These are phyloP conservation scores for Keiferia lycopersicella DNA, from an alignment of 2,888 invertebrate genomes.

Conservation along the genomic window DNA sequence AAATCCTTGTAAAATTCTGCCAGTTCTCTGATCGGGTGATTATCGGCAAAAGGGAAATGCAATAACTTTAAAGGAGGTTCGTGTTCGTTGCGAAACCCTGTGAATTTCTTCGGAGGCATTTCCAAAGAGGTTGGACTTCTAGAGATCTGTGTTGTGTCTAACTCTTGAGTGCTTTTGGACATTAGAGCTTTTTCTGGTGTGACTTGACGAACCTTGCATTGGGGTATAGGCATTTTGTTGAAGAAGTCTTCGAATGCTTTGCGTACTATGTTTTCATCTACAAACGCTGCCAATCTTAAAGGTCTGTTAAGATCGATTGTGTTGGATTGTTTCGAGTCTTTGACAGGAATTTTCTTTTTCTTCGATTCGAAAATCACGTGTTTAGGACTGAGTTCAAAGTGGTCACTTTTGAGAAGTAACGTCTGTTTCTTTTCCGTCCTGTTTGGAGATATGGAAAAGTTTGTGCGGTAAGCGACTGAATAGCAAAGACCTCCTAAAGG, in stretches of 20 bases:
- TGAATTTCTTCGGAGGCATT: conserved; percentile 69
- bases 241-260: conserved; percentile 66
- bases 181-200: conserved; percentile 41
- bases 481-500: conserved; percentile 92
- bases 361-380: conserved; percentile 80
- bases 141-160: conserved; percentile 53
- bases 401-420: conserved; percentile 95
- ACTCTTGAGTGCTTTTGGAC: conserved; percentile 66
- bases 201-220: conserved; percentile 62
- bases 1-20: conserved; percentile 91
- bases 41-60: conserved; percentile 89
- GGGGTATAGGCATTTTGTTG: conserved; percentile 61
- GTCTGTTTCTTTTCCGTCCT: conserved; percentile 85
- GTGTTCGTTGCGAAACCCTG: conserved; percentile 70
- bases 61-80: conserved; percentile 86
- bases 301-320: conserved; percentile 86
- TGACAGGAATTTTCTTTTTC: conserved; percentile 80
- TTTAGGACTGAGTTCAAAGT: conserved; percentile 90
- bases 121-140: conserved; percentile 69
- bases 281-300: conserved; percentile 89
- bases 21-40: conserved; percentile 86
- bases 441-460: conserved; percentile 95
- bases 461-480: conserved; percentile 93
- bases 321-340: conserved; percentile 53
- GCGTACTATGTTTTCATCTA: conserved; percentile 73